Conservation (phyloP, 2,888 invertebrate species). For the Subacronicta megacephala region DNA sequence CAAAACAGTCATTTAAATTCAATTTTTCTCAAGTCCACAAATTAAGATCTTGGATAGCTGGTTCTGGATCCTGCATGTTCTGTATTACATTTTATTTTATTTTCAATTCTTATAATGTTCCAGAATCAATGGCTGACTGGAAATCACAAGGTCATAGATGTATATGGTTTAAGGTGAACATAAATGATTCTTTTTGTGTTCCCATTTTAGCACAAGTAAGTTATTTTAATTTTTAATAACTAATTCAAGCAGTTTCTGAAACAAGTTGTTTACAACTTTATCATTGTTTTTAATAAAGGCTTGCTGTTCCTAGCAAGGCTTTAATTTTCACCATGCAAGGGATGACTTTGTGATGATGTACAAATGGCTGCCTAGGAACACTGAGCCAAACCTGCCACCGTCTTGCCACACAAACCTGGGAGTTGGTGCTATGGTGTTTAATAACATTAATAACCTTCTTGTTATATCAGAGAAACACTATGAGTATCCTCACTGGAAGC, state of each 20-base stretch:
- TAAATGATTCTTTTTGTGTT: slow-evolving; percentile 92
- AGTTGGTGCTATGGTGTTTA: slow-evolving; percentile 96
- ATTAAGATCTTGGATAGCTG: too few relatives aligned
- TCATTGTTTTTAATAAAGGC: slow-evolving; percentile 59
- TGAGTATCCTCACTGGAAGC: slow-evolving; percentile 93
- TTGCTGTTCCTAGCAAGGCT: slow-evolving; percentile 91
- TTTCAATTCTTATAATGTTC: too few relatives aligned
- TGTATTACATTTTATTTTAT: too few relatives aligned
- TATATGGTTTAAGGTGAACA: slow-evolving; percentile 95
- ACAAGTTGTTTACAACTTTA: slow-evolving; percentile 27
- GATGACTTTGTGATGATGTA: slow-evolving; percentile 94
- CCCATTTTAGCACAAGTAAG: slow-evolving; percentile 92
- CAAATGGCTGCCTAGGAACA: slow-evolving; percentile 92
- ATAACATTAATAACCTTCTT: slow-evolving; percentile 92
- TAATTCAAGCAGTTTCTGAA: neutral
- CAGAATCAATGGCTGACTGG: slow-evolving; percentile 93
- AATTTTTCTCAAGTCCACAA: too few relatives aligned
- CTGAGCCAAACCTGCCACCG: slow-evolving; percentile 92
- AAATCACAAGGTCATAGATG: slow-evolving; percentile 90
- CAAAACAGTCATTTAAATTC: too few relatives aligned
- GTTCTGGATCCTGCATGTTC: too few relatives aligned
- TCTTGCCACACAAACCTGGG: slow-evolving; percentile 94
- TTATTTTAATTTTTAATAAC: slow-evolving; percentile 28
- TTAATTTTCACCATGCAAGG: slow-evolving; percentile 97
- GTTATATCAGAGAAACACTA: slow-evolving; percentile 94